Base-by-base conservation (phyloP, 2,888 invertebrate genomes). In the Luperina nickerlii region DNA sequence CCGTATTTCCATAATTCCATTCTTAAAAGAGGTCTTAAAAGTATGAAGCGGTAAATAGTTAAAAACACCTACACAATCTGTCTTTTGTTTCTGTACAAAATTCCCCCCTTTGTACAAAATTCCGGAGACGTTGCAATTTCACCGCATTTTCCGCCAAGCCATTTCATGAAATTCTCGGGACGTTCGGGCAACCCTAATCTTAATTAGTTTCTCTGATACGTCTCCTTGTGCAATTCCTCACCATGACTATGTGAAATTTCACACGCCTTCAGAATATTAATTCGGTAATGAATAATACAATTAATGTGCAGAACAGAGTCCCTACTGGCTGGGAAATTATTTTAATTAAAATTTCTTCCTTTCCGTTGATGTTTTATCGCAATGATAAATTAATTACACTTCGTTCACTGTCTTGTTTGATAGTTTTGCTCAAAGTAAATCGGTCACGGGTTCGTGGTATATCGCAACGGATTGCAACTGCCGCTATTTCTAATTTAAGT, bases 201-300 rank as follows among this genome's bases (percentile, higher is more conserved):
- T 79, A 80, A 88, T 85, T 87, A 79, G 73, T 83, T 89, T 78
- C 87, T 81, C 67, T 68, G 57, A 79, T 87, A 79, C 54, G 78
- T 87, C 71, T 76, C 74, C n/a, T 75, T 76, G 74, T 78, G 78
- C 71, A 76, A 82, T 84, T 78, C 83, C 84, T 83, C 79, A 76
- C 69, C 80, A 84, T 73, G 54, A 84, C 84, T 87, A 87, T 84
- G 77, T 86, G 86, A 88, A 81, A 88, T 86, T 86, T 81, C 78
- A 71, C 78, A 79, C 86, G 81, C 77, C 60, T 72, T 78, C 48
- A 70, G 86, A 84, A 87, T 88, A 87, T 82, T 79, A 86, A 87
- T 88, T 79, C 42, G 63, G 60, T 84, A 78, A 88, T 86, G 76
- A 86, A 86, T 82, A 87, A 87, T 76, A 78, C 83, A 85, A 79